These are phyloP conservation scores for Sebastes wilsoni DNA, from an alignment of 2,797 vertebrate species.

Conservation along the genomic window DNA sequence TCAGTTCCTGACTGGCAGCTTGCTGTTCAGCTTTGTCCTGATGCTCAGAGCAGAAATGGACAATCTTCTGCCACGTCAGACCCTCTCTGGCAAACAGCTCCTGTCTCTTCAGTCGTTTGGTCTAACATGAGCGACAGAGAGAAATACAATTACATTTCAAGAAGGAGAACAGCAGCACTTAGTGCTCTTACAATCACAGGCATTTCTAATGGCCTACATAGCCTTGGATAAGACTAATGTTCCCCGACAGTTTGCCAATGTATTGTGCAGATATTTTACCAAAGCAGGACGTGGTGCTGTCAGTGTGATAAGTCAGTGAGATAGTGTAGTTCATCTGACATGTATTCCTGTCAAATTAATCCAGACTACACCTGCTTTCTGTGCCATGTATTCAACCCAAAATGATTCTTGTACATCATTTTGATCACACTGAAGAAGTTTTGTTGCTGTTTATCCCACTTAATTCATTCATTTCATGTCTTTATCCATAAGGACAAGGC, in stretches of 20 bases:
- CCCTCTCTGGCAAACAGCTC: constrained; percentile 86
- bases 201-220: not conserved
- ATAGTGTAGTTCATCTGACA: not conserved
- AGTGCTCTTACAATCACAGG: not conserved
- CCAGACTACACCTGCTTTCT: not conserved
- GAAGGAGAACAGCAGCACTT: constrained; percentile 2
- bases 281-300: not conserved
- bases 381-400: not conserved
- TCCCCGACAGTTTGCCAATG: not conserved
- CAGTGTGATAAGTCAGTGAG: not conserved
- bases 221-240: not conserved
- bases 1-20: constrained; percentile 87
- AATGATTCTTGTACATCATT: not conserved
- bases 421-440: not conserved
- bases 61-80: constrained; percentile 93
- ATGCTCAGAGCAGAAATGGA: constrained; percentile 89
- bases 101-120: constrained; percentile 90
- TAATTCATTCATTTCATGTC: not conserved
- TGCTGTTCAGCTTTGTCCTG: constrained; percentile 87
- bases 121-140: constrained; percentile 73
- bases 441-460: not conserved
- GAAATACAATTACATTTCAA: constrained; percentile 26
- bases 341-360: not conserved
- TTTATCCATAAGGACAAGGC: not conserved
- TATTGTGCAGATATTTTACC: not conserved